Evolutionary conservation across 2,797 vertebrate genomes (phyloP), one percentile per base, ranked within the genome.

Genomic region (Eremophila alpestris): DNA sequence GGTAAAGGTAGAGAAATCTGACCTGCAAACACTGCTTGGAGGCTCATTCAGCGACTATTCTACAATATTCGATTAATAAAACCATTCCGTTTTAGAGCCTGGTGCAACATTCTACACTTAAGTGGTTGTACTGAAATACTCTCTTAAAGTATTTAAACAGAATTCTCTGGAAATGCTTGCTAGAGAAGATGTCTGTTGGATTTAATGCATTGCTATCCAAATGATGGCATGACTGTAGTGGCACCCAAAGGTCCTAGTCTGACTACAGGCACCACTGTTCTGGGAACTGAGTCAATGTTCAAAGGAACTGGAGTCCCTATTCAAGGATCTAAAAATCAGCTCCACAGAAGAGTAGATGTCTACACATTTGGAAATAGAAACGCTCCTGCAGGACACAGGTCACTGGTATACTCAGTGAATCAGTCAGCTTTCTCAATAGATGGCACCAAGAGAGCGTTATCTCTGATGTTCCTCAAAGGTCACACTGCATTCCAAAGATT

Each of bases 351-450:
- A 54, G 24, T 14, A 79, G 51, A 40, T 55, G 16, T 41, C 48
- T 40, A 76, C 27, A 62, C 4, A 32, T 24, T 26, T 65, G 43
- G n/a, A 90, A 93, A 81, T 0, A 81, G 27, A 75, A 55, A 55
- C 29, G n/a, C 11, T 80, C 45, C 78, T 46, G 38, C 0, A 10
- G 54, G 36, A 63, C 10, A 9, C 11, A 54, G 30, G 22, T 48
- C 34, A 38, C 52, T 56, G 0, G 0, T 7, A 10, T 1, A n/a
- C 4, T 52, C 40, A 55, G 38, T 22, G n/a, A 83, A 64, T 58
- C 58, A 58, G 17, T 36, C 32, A 32, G 13, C 11, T 80, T 85
- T 65, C 40, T 36, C 58, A 68, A 9, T 3, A 58, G 30, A 40
- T 75, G 58, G 24, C 29, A 83, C 30, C 52, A 34, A 24, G 79